A percentile compares a stretch with the other conserved stretches of the same genome.
These are phyloP conservation scores for Trichonephila inaurata DNA, from an alignment of 1,140 invertebrate genomes.

Conservation along the genomic window DNA sequence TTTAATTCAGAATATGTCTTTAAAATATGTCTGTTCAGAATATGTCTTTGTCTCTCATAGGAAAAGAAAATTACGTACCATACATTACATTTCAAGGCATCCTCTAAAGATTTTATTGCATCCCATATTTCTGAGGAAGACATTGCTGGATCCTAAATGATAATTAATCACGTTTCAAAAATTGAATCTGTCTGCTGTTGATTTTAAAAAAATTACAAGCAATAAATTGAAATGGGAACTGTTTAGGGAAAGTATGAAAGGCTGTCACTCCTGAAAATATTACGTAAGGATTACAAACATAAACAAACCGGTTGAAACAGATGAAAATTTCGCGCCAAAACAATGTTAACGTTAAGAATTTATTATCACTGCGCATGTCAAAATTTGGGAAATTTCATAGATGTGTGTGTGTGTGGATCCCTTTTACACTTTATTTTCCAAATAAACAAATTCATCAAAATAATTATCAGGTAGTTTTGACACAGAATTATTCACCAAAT, in stretches of 20 bases:
- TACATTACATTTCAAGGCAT: slow-evolving; percentile 38
- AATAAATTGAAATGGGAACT: neutral
- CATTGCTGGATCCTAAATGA: neutral
- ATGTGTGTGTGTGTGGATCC: too few species aligned
- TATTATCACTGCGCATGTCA: neutral
- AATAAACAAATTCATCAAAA: too few species aligned
- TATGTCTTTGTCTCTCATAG: too few species aligned
- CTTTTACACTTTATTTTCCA: too few species aligned
- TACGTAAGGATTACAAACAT: neutral
- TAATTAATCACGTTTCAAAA: neutral
- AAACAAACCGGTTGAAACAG: too few species aligned
- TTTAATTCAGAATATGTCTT: too few species aligned
- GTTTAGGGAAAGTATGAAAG: neutral
- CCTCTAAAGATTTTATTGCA: slow-evolving; percentile 2
- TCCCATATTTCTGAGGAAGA: neutral
- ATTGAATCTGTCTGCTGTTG: neutral
- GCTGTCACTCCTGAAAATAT: neutral
- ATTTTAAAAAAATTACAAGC: neutral
- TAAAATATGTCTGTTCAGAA: too few species aligned
- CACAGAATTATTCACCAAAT: too few species aligned
- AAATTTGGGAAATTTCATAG: too few species aligned
- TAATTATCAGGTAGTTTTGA: too few species aligned
- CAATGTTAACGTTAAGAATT: neutral
- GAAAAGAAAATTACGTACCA: slow-evolving; percentile 37
- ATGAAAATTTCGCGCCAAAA: neutral